phyloP scores from a whole-genome alignment of 2,113 vertebrate species.

The Mus musculus region GRCm39 chr10:123129001-123129500 shows the following conservation, averaged over 20 bases:
- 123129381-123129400: too few relatives aligned
- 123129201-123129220: too few relatives aligned
- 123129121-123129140: background rate
- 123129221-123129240: too few relatives aligned
- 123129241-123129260: background rate
- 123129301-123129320: too few relatives aligned
- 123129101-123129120: background rate
- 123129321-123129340: too few relatives aligned
- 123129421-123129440: background rate
- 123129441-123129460: background rate
- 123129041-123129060: background rate
- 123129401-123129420: slow-evolving; percentile 16
- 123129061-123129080: background rate
- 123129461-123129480: background rate
- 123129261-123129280: background rate
- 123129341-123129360: too few relatives aligned
- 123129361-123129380: too few relatives aligned
- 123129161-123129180: too few relatives aligned
- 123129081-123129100: slow-evolving; percentile 14
- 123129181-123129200: too few relatives aligned
- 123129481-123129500: background rate
- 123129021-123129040: slow-evolving; percentile 7
- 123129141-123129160: too few relatives aligned
- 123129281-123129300: background rate
- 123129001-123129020: slow-evolving; percentile 46